phyloP scores from a whole-genome alignment of 2,113 vertebrate species.

The Podarcis raffonei region DNA sequence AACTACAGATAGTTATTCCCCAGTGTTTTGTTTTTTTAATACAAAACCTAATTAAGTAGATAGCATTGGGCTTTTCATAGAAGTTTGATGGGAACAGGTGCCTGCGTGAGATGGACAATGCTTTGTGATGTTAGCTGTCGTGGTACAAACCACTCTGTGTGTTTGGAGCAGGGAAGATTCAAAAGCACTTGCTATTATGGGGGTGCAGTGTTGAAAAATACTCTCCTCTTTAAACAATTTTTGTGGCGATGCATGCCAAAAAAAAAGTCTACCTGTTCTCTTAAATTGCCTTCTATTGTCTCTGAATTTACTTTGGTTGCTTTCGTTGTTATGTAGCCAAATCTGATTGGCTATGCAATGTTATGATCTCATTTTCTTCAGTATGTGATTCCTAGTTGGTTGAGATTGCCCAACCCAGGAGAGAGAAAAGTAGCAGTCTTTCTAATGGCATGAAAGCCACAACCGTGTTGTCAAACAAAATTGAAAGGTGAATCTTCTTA shows the following conservation, averaged over 20 bases:
- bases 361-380: neutral
- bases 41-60: constrained; percentile 50
- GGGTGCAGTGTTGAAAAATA: neutral
- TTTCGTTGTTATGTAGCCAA: neutral
- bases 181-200: neutral
- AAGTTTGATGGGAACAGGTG: constrained; percentile 42
- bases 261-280: constrained; percentile 10
- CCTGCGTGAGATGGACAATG: neutral
- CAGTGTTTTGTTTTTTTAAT: constrained; percentile 36
- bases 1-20: constrained; percentile 65
- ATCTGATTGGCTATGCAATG: neutral
- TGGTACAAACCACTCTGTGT: constrained; percentile 46
- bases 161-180: neutral
- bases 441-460: neutral
- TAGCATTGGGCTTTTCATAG: constrained; percentile 54
- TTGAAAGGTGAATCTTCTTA: neutral
- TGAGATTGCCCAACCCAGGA: neutral
- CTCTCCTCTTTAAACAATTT: neutral
- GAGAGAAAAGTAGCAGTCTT: neutral
- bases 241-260: neutral
- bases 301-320: neutral
- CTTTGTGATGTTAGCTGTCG: constrained; percentile 41
- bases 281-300: neutral
- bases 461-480: neutral
- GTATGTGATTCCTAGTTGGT: neutral